Base-by-base conservation (phyloP, 2,797 vertebrate species). In the Glyptemys insculpta region DNA sequence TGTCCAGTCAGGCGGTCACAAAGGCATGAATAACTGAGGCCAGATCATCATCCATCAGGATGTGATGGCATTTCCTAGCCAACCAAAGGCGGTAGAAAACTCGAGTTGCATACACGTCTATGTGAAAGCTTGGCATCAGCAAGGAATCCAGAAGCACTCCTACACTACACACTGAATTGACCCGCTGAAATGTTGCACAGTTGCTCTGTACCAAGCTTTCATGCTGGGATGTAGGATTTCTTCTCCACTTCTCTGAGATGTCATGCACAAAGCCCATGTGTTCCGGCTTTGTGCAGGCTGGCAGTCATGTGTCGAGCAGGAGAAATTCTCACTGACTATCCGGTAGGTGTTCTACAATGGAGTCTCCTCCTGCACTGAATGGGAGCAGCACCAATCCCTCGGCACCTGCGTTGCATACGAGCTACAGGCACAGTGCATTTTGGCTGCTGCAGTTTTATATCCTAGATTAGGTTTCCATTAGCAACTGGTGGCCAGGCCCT, bases 121-220 rank as follows among this genome's bases (percentile, higher is more conserved):
- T 25, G 12, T 0, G 1, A 88, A 3, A 68, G 87, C 6, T 80
- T 65, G 29, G 1, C 16, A 72, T 6, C 5, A 85, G 62, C 1
- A 23, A 81, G 16, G 11, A 91, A 0, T 3, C 12, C 27, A 78
- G 27, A 1, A 83, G 4, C 6, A 59, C 41, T 44, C 29, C 93
- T 34, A 50, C 23, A 34, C 3, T 62, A 12, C 15, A 50, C 4
- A 14, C 15, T 82, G 6, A 47, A 31, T 2, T 53, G 12, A 21
- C 80, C 25, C 29, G 57, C 3, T 76, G 65, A 89, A 79, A 12
- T 4, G 1, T 12, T 87, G 8, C 3, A 57, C 5, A 54, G 50
- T 16, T 84, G 85, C 83, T 57, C 5, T 85, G 29, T 44, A 37
- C 14, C 84, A 8, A 23, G 18, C 52, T 8, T 3, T 82, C 53